Evolutionary conservation across 2,113 vertebrate species (phyloP).

Genomic region (Tylochromis polylepis): DNA sequence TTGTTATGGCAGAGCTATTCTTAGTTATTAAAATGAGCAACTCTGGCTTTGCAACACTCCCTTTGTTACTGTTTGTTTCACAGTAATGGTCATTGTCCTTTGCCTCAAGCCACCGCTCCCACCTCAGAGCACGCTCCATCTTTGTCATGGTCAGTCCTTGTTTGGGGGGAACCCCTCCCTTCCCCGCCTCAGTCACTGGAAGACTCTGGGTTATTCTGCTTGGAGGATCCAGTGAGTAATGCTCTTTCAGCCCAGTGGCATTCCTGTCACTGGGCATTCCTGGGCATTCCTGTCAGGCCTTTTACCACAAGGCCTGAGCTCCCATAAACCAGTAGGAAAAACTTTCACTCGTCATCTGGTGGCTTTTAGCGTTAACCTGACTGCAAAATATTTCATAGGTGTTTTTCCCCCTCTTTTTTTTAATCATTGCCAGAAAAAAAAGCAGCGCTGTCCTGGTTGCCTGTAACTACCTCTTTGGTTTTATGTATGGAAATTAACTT

Average conservation of each 20-base stretch:
- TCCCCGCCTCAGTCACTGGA: background rate
- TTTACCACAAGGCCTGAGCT: conserved; percentile 12
- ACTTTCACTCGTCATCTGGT: conserved; percentile 2
- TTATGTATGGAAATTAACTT: background rate
- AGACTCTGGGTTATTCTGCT: conserved; percentile 9
- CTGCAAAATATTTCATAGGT: background rate
- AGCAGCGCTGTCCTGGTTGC: background rate
- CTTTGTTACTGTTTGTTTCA: background rate
- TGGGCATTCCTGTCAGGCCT: conserved; percentile 39
- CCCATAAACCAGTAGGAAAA: background rate
- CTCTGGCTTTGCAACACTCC: background rate
- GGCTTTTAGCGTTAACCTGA: background rate
- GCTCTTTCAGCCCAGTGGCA: conserved; percentile 27
- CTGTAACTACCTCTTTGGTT: background rate
- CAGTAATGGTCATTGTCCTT: background rate
- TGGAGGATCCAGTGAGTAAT: conserved; percentile 40
- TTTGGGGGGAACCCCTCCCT: conserved; percentile 23
- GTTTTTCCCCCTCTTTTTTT: background rate
- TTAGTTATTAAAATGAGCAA: background rate
- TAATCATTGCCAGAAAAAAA: background rate
- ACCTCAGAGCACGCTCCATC: background rate
- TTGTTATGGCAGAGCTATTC: background rate
- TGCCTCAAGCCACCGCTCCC: background rate
- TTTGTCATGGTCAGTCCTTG: background rate
- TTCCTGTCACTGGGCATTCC: conserved; percentile 53